Base-by-base conservation (phyloP, 1,140 invertebrate genomes). In the Orius insidiosus region DNA sequence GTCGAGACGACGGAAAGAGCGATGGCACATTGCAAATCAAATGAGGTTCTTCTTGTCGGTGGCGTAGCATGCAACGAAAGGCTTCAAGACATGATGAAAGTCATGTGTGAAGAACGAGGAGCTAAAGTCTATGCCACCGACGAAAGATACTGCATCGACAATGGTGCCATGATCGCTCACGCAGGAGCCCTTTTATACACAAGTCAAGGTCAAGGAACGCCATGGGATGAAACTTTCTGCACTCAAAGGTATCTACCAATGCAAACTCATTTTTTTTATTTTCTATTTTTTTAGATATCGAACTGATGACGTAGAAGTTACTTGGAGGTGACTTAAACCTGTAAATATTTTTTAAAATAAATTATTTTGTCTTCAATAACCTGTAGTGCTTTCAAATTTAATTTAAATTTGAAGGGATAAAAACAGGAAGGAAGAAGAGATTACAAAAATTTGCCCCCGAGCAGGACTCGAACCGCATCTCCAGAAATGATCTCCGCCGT, bases 91-190 rank as follows among this genome's bases (percentile, higher is more conserved):
- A 99, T 99, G 96, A 98, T 99, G 92, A 68, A 61, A 5, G 70
- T 77, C 16, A 99, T 99, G 96, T 95, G 92, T 55, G 61, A 76
- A 49, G 94, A 98, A 64, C 69, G 96, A 38, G 74, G 71, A 5
- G 93, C 90, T 0, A 85, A 71, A 54, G 57, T 86, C 31, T 83
- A 80, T 62, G 83, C 83, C 0, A 87, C 78, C 0, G 84, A 87
- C 58, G 84, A 87, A 63, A 70, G 90, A 35, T 57, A 52, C 67
- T 99, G 96, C 63, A 98, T 99, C 54, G 96, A 99, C 63, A 99
- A 99, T 68, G 96, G 95, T 0, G 82, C 95, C 6, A 99, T 98
- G 95, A 98, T 98, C 54, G 95, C 95, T 10, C 85, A 97, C 58
- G 94, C 95, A 6, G 96, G 96, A 1, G 75, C 78, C 7, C 71